Evolutionary conservation across 92 coral and sea anemone genomes (phyloP).

Genomic region (Phenganax subtilis): DNA sequence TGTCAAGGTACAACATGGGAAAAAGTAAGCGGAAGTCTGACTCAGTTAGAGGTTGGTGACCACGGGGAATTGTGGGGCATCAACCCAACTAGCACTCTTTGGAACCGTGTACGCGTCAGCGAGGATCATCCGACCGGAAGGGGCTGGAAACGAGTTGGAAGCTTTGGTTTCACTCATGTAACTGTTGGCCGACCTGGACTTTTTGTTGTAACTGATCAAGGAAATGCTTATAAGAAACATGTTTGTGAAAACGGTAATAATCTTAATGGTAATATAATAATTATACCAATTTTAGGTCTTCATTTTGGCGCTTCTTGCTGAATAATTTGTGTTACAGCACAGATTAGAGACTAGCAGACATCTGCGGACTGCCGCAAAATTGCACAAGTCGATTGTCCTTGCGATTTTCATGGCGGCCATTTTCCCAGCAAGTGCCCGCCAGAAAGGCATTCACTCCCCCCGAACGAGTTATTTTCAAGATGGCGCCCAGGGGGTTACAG

Average conservation of each 20-base stretch:
- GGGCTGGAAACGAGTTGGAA: constrained; percentile 44
- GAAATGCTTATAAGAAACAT: constrained; percentile 36
- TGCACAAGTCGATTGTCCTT: too few relatives aligned
- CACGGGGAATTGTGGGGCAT: constrained; percentile 38
- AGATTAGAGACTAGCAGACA: too few relatives aligned
- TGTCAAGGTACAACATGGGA: constrained; percentile 29
- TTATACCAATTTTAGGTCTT: too few relatives aligned
- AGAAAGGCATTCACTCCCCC: too few relatives aligned
- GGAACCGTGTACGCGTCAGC: constrained; percentile 34
- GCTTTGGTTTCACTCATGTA: constrained; percentile 33
- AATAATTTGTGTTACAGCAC: background rate
- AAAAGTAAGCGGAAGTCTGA: constrained; percentile 5
- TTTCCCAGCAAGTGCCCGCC: too few relatives aligned
- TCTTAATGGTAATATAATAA: background rate
- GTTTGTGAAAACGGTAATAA: constrained; percentile 26
- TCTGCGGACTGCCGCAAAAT: too few relatives aligned
- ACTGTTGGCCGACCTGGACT: constrained; percentile 31
- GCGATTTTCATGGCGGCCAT: too few relatives aligned
- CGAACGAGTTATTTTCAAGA: too few relatives aligned
- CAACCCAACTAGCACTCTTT: constrained; percentile 22
- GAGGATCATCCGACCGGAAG: constrained; percentile 38
- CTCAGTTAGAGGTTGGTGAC: constrained; percentile 32
- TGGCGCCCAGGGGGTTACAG: too few relatives aligned
- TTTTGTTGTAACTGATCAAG: constrained; percentile 39
- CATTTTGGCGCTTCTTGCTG: background rate